These are phyloP conservation scores for Stenurella melanura DNA, from an alignment of 2,888 invertebrate genomes.

Conservation along the genomic window DNA sequence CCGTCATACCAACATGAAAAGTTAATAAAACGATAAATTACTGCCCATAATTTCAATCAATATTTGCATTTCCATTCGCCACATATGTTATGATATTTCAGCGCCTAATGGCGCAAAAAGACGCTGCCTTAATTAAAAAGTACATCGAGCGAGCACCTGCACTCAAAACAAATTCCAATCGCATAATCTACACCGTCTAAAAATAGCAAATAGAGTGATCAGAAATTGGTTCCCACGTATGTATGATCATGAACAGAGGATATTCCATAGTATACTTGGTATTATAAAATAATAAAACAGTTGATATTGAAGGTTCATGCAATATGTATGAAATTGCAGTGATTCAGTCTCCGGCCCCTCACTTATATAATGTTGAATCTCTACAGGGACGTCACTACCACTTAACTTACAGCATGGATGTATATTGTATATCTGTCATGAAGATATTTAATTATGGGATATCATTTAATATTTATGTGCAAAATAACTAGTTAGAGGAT, in stretches of 20 bases:
- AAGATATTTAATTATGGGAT: conserved; percentile 27
- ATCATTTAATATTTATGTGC: conserved; percentile 20
- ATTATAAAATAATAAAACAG: conserved; percentile 62
- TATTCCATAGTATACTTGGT: conserved; percentile 38
- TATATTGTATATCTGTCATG: conserved; percentile 28
- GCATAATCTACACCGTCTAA: conserved; percentile 40
- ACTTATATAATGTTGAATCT: conserved; percentile 12
- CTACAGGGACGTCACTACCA: neutral
- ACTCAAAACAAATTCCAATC: conserved; percentile 40
- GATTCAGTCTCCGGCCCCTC: conserved; percentile 47
- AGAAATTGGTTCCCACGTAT: conserved; percentile 47
- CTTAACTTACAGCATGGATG: neutral
- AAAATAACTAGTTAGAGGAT: conserved; percentile 8
- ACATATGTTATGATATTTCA: conserved; percentile 18
- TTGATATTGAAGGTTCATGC: conserved; percentile 61
- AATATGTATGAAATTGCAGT: conserved; percentile 62
- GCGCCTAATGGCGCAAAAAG: conserved; percentile 8
- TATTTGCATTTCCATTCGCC: conserved; percentile 25
- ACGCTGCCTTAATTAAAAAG: conserved; percentile 23
- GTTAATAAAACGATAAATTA: conserved; percentile 38
- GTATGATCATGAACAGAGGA: conserved; percentile 45
- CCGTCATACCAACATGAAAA: conserved; percentile 30
- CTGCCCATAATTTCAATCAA: conserved; percentile 22
- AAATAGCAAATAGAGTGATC: conserved; percentile 46
- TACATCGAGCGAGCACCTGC: conserved; percentile 42